Percentiles rank a stretch among this genome's conserved stretches.
Conservation (phyloP, 2,797 vertebrate species). For the Eulemur rubriventer region DNA sequence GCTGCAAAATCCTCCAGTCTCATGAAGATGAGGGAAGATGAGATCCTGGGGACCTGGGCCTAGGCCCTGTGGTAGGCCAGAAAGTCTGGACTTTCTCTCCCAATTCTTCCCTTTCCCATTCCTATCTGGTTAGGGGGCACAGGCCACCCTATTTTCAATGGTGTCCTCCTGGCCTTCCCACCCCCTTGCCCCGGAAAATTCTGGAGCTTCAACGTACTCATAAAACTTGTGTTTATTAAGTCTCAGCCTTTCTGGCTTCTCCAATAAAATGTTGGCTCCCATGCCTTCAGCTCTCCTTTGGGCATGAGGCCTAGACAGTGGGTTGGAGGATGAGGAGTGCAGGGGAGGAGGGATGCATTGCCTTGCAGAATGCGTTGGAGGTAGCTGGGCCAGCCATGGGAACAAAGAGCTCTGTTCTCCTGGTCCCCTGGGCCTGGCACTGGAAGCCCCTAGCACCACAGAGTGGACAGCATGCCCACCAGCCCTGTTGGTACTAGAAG, state of each 20-base stretch:
- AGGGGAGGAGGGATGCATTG: not conserved
- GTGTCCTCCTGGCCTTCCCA: not conserved
- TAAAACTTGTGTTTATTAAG: slow-evolving; percentile 42
- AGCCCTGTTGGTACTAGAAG: not conserved
- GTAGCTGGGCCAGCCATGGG: not conserved
- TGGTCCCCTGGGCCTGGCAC: not conserved
- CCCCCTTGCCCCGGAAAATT: slow-evolving; percentile 15
- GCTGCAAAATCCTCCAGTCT: slow-evolving; percentile 46
- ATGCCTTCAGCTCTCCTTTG: slow-evolving; percentile 49
- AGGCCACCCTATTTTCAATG: not conserved
- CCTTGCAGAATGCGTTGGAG: not conserved
- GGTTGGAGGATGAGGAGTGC: not conserved
- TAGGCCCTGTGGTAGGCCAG: not conserved
- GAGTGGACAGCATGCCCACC: not conserved
- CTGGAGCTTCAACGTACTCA: not conserved
- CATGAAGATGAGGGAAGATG: not conserved
- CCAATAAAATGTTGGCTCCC: slow-evolving; percentile 65
- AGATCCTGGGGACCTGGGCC: not conserved
- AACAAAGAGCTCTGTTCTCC: slow-evolving; percentile 13
- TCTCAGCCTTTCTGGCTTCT: slow-evolving; percentile 18
- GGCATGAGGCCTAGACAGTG: not conserved
- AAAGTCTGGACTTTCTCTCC: slow-evolving; percentile 43
- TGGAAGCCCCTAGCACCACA: not conserved
- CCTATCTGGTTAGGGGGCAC: not conserved
- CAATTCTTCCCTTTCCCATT: not conserved